phyloP scores from a whole-genome alignment of 92 coral and sea anemone genomes.

The Phenganax stokvisi region DNA sequence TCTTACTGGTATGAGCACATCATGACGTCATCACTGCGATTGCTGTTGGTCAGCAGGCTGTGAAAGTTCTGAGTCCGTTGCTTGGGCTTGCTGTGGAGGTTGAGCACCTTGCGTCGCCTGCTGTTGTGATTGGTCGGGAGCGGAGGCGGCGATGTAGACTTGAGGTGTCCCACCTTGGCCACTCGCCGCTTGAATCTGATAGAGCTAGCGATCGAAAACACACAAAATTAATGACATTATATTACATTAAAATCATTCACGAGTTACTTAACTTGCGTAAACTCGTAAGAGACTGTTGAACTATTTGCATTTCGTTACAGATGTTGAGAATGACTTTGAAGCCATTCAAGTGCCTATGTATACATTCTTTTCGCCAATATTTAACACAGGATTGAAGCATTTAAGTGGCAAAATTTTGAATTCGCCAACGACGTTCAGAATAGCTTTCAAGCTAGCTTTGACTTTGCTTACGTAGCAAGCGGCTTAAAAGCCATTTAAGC shows the following conservation, averaged over 20 bases:
- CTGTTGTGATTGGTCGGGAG: conserved; percentile 72
- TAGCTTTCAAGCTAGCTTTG: too few species aligned
- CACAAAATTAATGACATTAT: not conserved
- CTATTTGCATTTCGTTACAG: too few species aligned
- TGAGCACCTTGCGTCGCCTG: conserved; percentile 68
- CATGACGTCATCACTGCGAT: conserved; percentile 4
- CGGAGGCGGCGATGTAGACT: conserved; percentile 20
- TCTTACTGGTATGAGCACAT: not conserved
- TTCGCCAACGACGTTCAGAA: too few species aligned
- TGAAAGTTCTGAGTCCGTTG: conserved; percentile 22
- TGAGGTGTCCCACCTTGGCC: conserved; percentile 29
- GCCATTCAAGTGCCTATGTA: too few species aligned
- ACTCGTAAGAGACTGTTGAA: too few species aligned
- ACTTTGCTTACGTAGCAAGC: too few species aligned
- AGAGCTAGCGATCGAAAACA: conserved; percentile 7
- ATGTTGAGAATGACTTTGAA: too few species aligned
- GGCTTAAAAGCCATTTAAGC: too few species aligned
- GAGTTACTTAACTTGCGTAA: too few species aligned
- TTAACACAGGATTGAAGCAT: too few species aligned
- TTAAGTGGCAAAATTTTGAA: too few species aligned
- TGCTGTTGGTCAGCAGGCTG: conserved; percentile 27
- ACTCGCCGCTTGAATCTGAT: conserved; percentile 31
- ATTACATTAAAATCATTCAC: not conserved
- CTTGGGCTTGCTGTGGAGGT: conserved; percentile 56
- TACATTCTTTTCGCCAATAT: too few species aligned